Evolutionary conservation across 2,888 invertebrate genomes (phyloP), one percentile per base, ranked within the genome.

Genomic region (Macroteleia sp.): DNA sequence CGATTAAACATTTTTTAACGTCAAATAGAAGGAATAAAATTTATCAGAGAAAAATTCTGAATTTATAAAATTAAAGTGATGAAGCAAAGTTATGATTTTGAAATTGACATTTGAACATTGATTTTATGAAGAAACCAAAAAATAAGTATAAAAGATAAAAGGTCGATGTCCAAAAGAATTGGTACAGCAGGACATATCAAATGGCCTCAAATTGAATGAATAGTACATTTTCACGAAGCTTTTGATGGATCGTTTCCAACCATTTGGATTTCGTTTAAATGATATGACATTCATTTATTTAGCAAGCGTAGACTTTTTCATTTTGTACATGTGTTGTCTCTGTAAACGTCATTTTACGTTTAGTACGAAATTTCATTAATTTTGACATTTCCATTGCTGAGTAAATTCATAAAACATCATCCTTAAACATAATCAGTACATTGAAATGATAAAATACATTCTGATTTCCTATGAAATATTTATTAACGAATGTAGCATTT

Each of bases 201-300:
- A 66, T 25, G 54, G 25, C 62, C 62, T 66, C 42, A 17, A 56
- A 42, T 19, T n/a, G 46, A 56, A 66, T 66, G 56, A 66, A 66
- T 66, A 22, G 12, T n/a, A 12, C 36, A 46, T 66, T 66, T 66
- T 56, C 46, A 44, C 56, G 52, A 56, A 34, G 46, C 48, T 67
- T 56, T 56, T 28, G 28, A 57, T 34, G 39, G 22, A 8, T 59
- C 41, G 46, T 59, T 59, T 41, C 20, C 41, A 57, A 48, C 34
- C 52, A 36, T 66, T 57, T 69, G 41, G 32, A 25, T 50, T 50
- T 50, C 44, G 46, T 48, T 69, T 69, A 57, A 59, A 46, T 59
- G 54, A 48, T 36, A 54, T 66, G 28, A 66, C 56, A 28, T 66
- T 54, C 39, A 57, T 67, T 46, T 57, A 57, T 57, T 57, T 57